These are phyloP conservation scores for Drosophila erecta DNA, from an alignment of 1,140 invertebrate species.

Conservation along the genomic window DNA sequence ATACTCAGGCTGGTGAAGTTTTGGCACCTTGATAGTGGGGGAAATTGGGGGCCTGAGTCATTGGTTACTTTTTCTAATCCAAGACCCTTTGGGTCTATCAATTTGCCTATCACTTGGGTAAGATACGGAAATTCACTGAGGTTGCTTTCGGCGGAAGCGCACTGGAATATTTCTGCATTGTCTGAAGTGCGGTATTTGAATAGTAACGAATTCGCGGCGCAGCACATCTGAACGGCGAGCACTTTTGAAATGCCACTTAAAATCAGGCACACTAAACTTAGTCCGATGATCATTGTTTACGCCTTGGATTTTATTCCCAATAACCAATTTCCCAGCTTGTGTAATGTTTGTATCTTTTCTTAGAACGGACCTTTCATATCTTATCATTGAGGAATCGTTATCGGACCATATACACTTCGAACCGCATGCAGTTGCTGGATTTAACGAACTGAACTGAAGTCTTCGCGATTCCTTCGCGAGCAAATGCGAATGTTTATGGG, in stretches of 20 bases:
- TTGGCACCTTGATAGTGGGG: conserved; percentile 20
- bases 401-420: conserved; percentile 35
- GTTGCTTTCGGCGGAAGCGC: conserved; percentile 13
- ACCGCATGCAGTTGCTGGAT: conserved; percentile 39
- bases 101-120: conserved; percentile 23
- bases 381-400: conserved; percentile 40
- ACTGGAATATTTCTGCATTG: conserved; percentile 20
- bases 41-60: conserved; percentile 18
- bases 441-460: conserved; percentile 29
- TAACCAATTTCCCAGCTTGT: conserved; percentile 35
- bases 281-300: conserved; percentile 33
- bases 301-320: conserved; percentile 11
- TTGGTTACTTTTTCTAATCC: conserved; percentile 12
- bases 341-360: conserved; percentile 37
- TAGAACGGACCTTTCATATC: conserved; percentile 49
- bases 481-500: conserved; percentile 41
- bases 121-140: conserved; percentile 31
- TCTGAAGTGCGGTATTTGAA: conserved; percentile 15
- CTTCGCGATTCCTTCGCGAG: conserved; percentile 39
- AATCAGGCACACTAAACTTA: conserved; percentile 20
- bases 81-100: conserved; percentile 24
- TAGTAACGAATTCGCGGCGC: conserved; percentile 15
- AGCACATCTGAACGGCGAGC: conserved; percentile 22
- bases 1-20: conserved; percentile 2
- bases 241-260: conserved; percentile 32